These are phyloP conservation scores for Grantiella picta DNA, from an alignment of 2,113 vertebrate species.

Conservation along the genomic window DNA sequence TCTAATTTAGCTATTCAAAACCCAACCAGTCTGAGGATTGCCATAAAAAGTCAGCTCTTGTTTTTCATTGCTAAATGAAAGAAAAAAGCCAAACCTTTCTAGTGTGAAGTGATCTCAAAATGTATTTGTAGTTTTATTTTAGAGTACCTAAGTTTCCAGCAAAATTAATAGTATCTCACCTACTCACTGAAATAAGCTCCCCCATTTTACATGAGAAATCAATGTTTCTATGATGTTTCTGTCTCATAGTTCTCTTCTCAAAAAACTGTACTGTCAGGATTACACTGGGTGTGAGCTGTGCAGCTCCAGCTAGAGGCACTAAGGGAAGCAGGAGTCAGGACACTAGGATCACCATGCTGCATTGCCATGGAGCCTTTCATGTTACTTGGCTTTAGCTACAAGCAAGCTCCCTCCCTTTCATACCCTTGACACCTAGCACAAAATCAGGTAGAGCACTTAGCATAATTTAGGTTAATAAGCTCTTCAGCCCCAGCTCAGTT, in stretches of 20 bases:
- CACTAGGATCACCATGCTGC: not conserved
- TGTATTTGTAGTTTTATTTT: not conserved
- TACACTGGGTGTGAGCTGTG: not conserved
- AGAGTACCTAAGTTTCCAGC: not conserved
- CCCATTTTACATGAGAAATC: not conserved
- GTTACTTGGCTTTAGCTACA: not conserved
- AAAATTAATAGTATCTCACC: not conserved
- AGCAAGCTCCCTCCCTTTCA: not conserved
- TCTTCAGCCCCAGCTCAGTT: not conserved
- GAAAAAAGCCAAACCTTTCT: constrained; percentile 35
- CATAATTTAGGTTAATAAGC: not conserved
- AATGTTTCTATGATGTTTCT: not conserved
- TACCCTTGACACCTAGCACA: not conserved
- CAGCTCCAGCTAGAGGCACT: not conserved
- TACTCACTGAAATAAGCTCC: not conserved
- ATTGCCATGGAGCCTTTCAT: not conserved
- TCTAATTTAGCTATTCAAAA: constrained; percentile 44
- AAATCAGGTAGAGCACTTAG: not conserved
- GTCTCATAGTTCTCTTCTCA: not conserved
- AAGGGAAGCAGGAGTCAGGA: not conserved
- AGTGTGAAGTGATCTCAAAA: constrained; percentile 29
- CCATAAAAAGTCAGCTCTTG: constrained; percentile 22
- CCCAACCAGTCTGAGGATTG: constrained; percentile 14
- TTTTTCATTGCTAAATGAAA: constrained; percentile 34
- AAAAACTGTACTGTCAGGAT: not conserved